Conservation (phyloP, 2,113 vertebrate species). For the Chionis minor region DNA sequence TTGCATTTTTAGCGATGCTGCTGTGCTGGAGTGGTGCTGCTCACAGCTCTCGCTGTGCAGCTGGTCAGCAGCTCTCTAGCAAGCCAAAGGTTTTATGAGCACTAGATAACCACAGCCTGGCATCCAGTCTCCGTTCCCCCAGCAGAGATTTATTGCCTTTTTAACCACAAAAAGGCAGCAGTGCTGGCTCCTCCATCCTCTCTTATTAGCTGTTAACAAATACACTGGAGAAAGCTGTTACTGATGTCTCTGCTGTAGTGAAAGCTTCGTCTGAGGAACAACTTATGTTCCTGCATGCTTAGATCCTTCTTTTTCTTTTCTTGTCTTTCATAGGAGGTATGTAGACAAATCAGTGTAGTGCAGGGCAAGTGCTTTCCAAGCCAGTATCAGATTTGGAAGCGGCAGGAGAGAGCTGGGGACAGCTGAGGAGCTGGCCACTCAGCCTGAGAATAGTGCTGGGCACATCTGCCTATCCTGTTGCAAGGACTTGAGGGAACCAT, state of each 20-base stretch:
- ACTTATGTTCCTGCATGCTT: background rate
- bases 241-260: background rate
- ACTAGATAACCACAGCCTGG: background rate
- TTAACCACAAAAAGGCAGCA: background rate
- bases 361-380: background rate
- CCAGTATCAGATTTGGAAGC: background rate
- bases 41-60: background rate
- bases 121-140: background rate
- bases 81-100: background rate
- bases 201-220: background rate
- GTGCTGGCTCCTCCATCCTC: background rate
- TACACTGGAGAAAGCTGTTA: background rate
- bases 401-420: background rate
- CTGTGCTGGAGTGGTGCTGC: background rate
- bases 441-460: background rate
- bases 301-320: background rate
- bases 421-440: background rate
- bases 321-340: background rate
- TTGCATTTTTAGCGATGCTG: background rate
- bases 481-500: background rate
- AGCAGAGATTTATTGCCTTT: background rate
- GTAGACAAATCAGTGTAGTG: background rate
- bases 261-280: background rate
- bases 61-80: background rate
- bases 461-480: background rate